phyloP scores from a whole-genome alignment of 2,797 vertebrate species.

The Gorsachius magnificus region DNA sequence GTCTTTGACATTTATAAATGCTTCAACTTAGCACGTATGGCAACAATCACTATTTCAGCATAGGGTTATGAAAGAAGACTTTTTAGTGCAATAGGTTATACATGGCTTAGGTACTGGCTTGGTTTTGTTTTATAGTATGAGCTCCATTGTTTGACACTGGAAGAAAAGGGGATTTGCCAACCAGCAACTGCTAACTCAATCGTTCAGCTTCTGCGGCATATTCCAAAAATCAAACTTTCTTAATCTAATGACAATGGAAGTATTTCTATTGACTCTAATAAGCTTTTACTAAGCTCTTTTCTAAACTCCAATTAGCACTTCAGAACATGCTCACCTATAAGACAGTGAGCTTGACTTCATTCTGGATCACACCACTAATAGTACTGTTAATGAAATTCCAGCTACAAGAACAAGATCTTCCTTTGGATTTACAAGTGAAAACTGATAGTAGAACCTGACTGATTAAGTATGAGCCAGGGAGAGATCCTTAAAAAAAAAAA shows the following conservation, averaged over 20 bases:
- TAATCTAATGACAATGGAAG: constrained; percentile 48
- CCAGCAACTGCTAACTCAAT: not conserved
- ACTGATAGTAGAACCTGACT: not conserved
- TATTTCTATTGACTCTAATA: constrained; percentile 39
- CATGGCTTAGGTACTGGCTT: not conserved
- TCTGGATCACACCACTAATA: not conserved
- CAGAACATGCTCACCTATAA: not conserved
- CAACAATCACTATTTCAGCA: constrained; percentile 7
- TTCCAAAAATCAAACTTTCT: constrained; percentile 42
- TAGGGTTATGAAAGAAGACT: not conserved
- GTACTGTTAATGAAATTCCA: not conserved
- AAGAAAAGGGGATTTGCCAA: constrained; percentile 13
- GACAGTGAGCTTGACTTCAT: not conserved
- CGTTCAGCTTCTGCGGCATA: constrained; percentile 28
- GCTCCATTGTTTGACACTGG: not conserved
- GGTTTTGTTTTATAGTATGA: not conserved
- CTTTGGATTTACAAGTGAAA: not conserved
- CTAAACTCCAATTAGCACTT: constrained; percentile 52
- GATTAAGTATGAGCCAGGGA: not conserved
- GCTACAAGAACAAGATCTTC: not conserved
- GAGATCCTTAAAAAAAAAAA: not conserved
- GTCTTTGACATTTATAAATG: constrained; percentile 28
- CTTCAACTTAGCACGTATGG: not conserved
- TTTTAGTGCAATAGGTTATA: constrained; percentile 5
- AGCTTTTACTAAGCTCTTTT: constrained; percentile 53